phyloP scores from a whole-genome alignment of 2,888 invertebrate species.

The Nephrotoma guestfalica region DNA sequence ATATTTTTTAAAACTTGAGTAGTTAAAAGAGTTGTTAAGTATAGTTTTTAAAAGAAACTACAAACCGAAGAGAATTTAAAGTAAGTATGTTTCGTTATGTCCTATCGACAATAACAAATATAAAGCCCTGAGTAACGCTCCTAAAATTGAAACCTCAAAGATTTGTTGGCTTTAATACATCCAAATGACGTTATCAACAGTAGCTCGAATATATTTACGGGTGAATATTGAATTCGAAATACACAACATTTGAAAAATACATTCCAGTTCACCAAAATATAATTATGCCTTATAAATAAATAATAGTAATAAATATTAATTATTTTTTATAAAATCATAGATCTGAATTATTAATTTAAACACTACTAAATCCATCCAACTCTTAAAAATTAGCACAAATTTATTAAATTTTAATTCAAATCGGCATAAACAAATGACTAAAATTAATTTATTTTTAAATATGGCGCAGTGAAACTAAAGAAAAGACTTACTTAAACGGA shows the following conservation, averaged over 20 bases:
- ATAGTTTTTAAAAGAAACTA: too few relatives aligned
- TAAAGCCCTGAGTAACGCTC: too few relatives aligned
- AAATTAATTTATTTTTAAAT: background rate
- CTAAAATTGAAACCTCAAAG: too few relatives aligned
- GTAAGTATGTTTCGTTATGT: too few relatives aligned
- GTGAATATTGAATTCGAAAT: too few relatives aligned
- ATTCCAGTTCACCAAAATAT: background rate
- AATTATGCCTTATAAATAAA: background rate
- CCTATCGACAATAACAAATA: too few relatives aligned
- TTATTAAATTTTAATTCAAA: background rate
- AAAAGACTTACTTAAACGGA: background rate
- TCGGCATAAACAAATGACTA: background rate
- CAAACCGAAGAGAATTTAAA: too few relatives aligned
- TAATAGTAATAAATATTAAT: background rate
- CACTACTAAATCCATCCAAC: background rate
- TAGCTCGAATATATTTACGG: too few relatives aligned
- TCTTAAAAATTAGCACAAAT: background rate
- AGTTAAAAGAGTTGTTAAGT: too few relatives aligned
- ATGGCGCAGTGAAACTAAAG: background rate
- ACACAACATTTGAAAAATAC: background rate
- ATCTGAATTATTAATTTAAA: background rate
- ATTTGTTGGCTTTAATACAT: too few relatives aligned
- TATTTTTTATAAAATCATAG: background rate
- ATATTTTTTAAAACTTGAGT: too few relatives aligned
- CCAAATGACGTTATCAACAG: too few relatives aligned